A percentile compares a stretch with the other conserved stretches of the same genome.
Conservation (phyloP, 2,888 invertebrate genomes). For the Patella caerulea region DNA sequence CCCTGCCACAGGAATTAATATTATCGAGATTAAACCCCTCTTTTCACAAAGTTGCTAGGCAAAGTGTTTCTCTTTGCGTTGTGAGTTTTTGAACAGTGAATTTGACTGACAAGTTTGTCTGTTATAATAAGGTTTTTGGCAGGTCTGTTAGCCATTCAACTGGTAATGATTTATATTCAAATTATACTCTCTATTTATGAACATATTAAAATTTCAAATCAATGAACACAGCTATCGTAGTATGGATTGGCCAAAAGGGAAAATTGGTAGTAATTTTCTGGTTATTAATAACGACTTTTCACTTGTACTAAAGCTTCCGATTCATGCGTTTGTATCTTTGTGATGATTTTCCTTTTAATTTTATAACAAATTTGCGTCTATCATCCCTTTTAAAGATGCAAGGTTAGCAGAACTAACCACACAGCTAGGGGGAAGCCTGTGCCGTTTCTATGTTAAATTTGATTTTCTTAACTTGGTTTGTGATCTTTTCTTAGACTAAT, state of each 20-base stretch:
- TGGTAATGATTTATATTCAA: neutral
- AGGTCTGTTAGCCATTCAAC: neutral
- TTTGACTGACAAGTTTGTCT: too few relatives aligned
- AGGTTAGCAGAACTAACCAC: neutral
- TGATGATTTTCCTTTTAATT: too few relatives aligned
- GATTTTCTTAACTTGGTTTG: neutral
- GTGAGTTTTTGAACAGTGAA: too few relatives aligned
- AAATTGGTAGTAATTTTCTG: too few relatives aligned
- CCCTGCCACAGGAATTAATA: slow-evolving; percentile 27
- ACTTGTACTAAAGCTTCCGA: too few relatives aligned
- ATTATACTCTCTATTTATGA: neutral
- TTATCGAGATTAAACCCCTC: slow-evolving; percentile 16
- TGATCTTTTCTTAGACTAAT: neutral
- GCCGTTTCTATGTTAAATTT: neutral
- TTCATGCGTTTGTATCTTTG: too few relatives aligned
- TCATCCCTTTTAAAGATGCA: too few relatives aligned
- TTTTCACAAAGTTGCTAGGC: slow-evolving; percentile 18
- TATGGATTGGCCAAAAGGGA: too few relatives aligned
- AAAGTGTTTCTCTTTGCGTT: neutral
- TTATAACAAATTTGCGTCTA: too few relatives aligned
- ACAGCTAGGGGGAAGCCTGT: neutral
- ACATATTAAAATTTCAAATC: neutral
- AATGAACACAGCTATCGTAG: neutral
- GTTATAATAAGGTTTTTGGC: slow-evolving; percentile 4
- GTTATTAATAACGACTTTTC: too few relatives aligned